A percentile compares a stretch with the other conserved stretches of the same genome.
Evolutionary conservation across 2,113 vertebrate species (phyloP).

Genomic region (Periophthalmus modestus): DNA sequence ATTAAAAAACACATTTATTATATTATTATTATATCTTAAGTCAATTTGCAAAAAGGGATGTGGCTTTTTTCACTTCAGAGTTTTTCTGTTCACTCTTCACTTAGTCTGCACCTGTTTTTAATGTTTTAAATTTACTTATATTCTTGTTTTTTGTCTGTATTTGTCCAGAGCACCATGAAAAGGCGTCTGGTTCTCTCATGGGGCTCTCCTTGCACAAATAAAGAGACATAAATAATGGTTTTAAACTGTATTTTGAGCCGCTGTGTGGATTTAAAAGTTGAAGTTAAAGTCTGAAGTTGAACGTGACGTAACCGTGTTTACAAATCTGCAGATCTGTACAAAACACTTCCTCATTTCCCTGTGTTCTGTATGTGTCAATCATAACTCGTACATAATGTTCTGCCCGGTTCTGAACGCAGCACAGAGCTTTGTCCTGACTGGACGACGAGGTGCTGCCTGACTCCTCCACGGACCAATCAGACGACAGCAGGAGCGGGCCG

Average conservation of each 20-base stretch:
- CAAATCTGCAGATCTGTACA: neutral
- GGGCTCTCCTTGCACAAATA: no score
- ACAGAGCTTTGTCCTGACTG: constrained; percentile 38
- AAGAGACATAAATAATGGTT: no score
- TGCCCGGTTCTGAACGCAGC: constrained; percentile 59
- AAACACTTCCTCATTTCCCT: neutral
- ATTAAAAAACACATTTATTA: no score
- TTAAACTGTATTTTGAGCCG: neutral
- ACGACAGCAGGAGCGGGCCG: constrained; percentile 9
- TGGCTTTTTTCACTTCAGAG: no score
- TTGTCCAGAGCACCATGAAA: no score
- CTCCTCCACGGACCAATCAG: constrained; percentile 46
- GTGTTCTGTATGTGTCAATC: neutral
- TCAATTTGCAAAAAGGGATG: no score
- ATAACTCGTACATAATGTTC: constrained; percentile 70
- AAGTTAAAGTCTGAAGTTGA: neutral
- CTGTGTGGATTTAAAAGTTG: neutral
- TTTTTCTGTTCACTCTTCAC: no score
- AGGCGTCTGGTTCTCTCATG: no score
- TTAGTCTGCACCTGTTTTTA: no score
- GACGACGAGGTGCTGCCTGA: constrained; percentile 42
- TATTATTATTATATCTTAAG: no score
- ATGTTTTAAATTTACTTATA: no score
- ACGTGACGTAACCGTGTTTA: constrained; percentile 3
- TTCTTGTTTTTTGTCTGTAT: no score